Evolutionary conservation across 2,113 vertebrate genomes (phyloP).

Genomic region (Murina feae): DNA sequence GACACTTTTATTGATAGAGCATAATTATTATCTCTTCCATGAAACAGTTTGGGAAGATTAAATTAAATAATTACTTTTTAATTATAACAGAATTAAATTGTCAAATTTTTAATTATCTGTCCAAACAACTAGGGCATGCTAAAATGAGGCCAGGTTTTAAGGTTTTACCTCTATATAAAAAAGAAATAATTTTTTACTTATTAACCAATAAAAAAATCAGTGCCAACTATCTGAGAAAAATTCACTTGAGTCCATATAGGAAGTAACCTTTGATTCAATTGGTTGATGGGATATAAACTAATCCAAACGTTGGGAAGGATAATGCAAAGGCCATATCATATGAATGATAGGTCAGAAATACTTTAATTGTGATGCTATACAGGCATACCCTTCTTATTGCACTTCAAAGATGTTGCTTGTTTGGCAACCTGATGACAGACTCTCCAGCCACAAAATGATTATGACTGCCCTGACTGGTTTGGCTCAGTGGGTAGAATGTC

Average conservation of each 20-base stretch:
- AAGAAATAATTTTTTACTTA: neutral
- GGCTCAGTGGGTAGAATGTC: too few species aligned
- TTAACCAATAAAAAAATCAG: neutral
- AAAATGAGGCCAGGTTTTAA: neutral
- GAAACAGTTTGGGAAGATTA: neutral
- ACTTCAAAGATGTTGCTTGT: neutral
- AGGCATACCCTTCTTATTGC: neutral
- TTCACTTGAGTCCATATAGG: neutral
- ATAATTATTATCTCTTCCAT: neutral
- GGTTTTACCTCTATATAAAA: neutral
- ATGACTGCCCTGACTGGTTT: too few species aligned
- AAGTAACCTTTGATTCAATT: neutral
- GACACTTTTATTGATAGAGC: neutral
- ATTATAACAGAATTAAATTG: slow-evolving; percentile 26
- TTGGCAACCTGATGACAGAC: neutral
- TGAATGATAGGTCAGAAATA: neutral
- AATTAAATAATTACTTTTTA: slow-evolving; percentile 18
- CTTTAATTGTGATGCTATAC: neutral
- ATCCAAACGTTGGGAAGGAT: neutral
- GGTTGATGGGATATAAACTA: neutral
- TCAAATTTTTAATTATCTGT: neutral
- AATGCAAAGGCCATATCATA: neutral
- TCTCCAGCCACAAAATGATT: neutral
- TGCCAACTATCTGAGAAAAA: neutral
- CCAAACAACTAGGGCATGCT: neutral